A percentile compares a stretch with the other conserved stretches of the same genome.
Conservation (phyloP, 2,113 vertebrate species). For the Pardalotus punctatus region DNA sequence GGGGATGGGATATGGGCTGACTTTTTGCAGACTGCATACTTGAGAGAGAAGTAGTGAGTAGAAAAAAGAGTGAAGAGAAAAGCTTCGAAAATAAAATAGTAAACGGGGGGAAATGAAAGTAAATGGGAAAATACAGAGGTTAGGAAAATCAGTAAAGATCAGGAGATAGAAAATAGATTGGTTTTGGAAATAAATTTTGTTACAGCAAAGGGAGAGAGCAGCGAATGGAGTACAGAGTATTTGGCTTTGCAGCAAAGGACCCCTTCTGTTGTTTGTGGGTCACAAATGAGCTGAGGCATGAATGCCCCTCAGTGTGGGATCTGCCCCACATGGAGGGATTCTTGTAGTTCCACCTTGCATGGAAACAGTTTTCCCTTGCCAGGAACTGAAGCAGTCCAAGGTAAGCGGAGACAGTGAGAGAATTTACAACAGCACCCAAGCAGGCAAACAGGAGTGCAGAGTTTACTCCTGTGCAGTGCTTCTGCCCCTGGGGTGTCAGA, state of each 20-base stretch:
- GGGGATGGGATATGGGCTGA: not conserved
- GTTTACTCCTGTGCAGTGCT: not conserved
- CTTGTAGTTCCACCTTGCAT: not conserved
- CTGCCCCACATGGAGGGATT: not conserved
- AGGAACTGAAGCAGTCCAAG: not conserved
- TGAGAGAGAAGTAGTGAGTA: not conserved
- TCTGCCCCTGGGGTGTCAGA: not conserved
- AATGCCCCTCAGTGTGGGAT: not conserved
- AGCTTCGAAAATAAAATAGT: not conserved
- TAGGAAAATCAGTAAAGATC: not conserved
- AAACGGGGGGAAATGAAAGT: not conserved
- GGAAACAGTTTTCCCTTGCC: not conserved
- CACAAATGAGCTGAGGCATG: not conserved
- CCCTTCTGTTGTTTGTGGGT: not conserved
- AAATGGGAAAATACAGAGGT: not conserved
- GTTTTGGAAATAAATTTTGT: not conserved
- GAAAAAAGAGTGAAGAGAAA: not conserved
- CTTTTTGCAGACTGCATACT: not conserved
- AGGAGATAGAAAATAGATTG: not conserved
- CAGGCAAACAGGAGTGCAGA: not conserved
- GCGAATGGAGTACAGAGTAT: not conserved
- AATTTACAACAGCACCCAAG: not conserved
- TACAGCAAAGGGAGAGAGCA: not conserved
- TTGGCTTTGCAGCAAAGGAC: not conserved
- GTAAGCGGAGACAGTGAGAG: not conserved